Evolutionary conservation across 2,797 vertebrate genomes (phyloP), one percentile per base, ranked within the genome.

Genomic region (Ara ararauna): DNA sequence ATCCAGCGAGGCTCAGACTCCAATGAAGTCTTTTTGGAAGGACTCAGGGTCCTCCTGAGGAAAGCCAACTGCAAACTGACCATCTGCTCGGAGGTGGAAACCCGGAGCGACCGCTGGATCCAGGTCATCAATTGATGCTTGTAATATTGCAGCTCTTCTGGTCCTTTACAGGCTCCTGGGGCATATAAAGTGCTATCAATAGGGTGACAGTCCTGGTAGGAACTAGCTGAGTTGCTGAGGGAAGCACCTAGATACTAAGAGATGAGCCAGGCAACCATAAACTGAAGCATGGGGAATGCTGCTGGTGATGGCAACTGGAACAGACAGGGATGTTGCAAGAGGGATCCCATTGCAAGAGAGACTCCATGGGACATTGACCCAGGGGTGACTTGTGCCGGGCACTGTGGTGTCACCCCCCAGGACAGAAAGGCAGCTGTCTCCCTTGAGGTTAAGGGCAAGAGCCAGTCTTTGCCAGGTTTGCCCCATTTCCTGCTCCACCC

Each of bases 51-150:
- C 3, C 96, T 99, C 66, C 97, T 98, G 53, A 47, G 72, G 5
- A 97, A 94, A 42, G 97, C 97, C 42, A 97, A 97, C 15, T 98
- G 96, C 96, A 98, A 98, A 76, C 93, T 99, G 78, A 99, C 93
- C 13, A 42, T 99, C 71, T 99, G 98, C 91, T n/a, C 97, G 0
- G 84, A 98, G 87, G 95, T 97, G 26, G 90, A 98, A 91, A 98
- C 98, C 86, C 94, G 97, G 68, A 97, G 98, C 0, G 99, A 99
- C 93, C 98, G 98, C 89, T 99, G 99, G 99, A 99, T 99, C 93
- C 99, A 99, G 98, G 98, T 97, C 36, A 2, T n/a, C 30, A 11
- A 7, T 18, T 1, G 2, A 10, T 32, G 36, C 42, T 74, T 50
- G 53, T 51, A 36, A 45, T 21, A 29, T 0, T 0, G 1, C 0